Evolutionary conservation across 2,113 vertebrate genomes (phyloP).

Genomic region (Anoura caudifer): DNA sequence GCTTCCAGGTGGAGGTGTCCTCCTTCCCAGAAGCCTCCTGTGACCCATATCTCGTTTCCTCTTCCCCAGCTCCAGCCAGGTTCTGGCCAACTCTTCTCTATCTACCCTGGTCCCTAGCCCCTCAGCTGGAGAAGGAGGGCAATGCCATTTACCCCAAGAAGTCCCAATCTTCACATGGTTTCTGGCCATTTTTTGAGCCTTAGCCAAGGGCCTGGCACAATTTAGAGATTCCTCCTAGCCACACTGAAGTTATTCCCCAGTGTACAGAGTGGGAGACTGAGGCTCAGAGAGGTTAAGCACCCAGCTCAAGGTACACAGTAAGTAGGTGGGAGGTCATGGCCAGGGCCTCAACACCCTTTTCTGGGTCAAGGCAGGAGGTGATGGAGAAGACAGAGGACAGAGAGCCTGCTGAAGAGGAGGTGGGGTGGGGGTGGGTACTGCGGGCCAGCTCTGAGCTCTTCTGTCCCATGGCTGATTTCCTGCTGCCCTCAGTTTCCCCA

Average conservation of each 20-base stretch:
- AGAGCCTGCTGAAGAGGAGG: not conserved
- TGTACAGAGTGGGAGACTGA: not conserved
- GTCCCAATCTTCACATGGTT: rapidly evolving
- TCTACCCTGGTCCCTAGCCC: not conserved
- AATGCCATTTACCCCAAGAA: not conserved
- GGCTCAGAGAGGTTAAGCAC: not conserved
- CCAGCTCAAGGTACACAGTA: not conserved
- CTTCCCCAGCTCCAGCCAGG: not conserved
- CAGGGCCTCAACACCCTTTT: not conserved
- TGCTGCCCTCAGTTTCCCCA: not conserved
- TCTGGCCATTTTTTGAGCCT: not conserved
- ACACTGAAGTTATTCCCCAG: not conserved
- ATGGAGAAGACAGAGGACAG: not conserved
- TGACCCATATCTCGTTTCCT: not conserved
- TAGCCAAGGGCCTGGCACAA: not conserved
- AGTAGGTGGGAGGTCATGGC: not conserved
- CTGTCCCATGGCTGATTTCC: no score
- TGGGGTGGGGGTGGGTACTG: not conserved
- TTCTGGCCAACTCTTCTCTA: not conserved
- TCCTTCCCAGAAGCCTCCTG: not conserved
- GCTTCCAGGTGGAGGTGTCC: not conserved
- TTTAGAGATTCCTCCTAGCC: not conserved
- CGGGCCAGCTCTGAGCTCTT: no score
- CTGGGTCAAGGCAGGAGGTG: not conserved
- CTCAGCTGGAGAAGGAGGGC: not conserved